Evolutionary conservation across 2,797 vertebrate species (phyloP).

Genomic region (Acanthurus lineatus): DNA sequence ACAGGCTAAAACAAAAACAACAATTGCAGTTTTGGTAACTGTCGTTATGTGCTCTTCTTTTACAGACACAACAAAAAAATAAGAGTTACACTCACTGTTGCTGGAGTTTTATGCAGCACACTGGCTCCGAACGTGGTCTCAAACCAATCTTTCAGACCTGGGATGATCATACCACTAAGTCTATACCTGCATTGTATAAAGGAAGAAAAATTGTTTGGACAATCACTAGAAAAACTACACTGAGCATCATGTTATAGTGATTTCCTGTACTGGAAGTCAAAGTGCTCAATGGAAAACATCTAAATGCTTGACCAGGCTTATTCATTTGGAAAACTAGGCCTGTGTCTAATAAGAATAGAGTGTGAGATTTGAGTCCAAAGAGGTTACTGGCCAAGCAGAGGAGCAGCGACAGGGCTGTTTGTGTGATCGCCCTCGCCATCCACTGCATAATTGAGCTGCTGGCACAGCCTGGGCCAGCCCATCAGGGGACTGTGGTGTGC

Average conservation of each 20-base stretch:
- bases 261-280: constrained; percentile 27
- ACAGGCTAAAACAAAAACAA: constrained; percentile 84
- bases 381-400: constrained; percentile 62
- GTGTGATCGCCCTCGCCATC: constrained; percentile 53
- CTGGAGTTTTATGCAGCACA: constrained; percentile 93
- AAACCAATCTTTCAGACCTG: constrained; percentile 95
- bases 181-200: constrained; percentile 88
- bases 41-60: background rate
- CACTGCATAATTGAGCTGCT: constrained; percentile 71
- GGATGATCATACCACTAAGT: constrained; percentile 94
- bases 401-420: constrained; percentile 53
- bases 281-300: constrained; percentile 28
- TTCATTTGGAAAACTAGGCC: constrained; percentile 51
- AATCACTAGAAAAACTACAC: background rate
- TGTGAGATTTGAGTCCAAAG: constrained; percentile 43
- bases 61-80: constrained; percentile 25
- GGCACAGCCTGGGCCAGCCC: constrained; percentile 66
- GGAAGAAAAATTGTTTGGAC: background rate
- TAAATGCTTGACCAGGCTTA: constrained; percentile 33
- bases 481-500: constrained; percentile 65
- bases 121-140: constrained; percentile 92
- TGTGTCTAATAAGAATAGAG: constrained; percentile 61
- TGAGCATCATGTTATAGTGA: background rate
- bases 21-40: constrained; percentile 42
- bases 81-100: constrained; percentile 88